phyloP scores from a whole-genome alignment of 2,888 invertebrate species.

The Gortyna flavago region DNA sequence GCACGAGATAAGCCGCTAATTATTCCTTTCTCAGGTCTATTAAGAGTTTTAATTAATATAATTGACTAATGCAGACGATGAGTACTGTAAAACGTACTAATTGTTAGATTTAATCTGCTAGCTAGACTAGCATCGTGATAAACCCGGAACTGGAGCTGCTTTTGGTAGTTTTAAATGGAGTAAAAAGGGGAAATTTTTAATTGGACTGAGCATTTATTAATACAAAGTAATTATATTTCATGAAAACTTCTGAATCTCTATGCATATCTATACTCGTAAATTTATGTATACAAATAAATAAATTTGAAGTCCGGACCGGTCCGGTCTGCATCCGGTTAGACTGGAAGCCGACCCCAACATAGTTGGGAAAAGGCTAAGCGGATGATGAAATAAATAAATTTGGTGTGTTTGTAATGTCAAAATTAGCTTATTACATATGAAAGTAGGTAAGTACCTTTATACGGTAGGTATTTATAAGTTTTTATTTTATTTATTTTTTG shows the following conservation, averaged over 20 bases:
- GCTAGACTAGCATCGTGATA: conserved; percentile 21
- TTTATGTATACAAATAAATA: not conserved
- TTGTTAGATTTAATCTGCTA: conserved; percentile 58
- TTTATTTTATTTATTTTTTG: not conserved
- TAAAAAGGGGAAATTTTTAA: not conserved
- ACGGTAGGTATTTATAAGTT: too few relatives aligned
- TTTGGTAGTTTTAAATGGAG: conserved; percentile 6
- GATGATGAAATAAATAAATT: not conserved
- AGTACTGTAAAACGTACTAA: conserved; percentile 53
- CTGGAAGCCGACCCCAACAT: too few relatives aligned
- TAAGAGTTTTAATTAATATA: conserved; percentile 65
- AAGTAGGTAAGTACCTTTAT: too few relatives aligned
- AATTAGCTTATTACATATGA: too few relatives aligned
- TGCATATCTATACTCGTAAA: too few relatives aligned
- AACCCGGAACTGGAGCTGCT: conserved; percentile 23
- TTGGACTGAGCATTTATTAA: not conserved
- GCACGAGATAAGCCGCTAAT: conserved; percentile 52
- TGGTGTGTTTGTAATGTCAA: too few relatives aligned
- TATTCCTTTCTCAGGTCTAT: conserved; percentile 65
- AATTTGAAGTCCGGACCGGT: too few relatives aligned
- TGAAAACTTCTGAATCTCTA: not conserved
- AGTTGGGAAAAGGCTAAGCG: too few relatives aligned
- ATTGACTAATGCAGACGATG: conserved; percentile 64
- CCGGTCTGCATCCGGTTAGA: too few relatives aligned
- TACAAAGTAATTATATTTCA: not conserved